Evolutionary conservation across 2,888 invertebrate genomes (phyloP).

Genomic region (Venusia cambrica): DNA sequence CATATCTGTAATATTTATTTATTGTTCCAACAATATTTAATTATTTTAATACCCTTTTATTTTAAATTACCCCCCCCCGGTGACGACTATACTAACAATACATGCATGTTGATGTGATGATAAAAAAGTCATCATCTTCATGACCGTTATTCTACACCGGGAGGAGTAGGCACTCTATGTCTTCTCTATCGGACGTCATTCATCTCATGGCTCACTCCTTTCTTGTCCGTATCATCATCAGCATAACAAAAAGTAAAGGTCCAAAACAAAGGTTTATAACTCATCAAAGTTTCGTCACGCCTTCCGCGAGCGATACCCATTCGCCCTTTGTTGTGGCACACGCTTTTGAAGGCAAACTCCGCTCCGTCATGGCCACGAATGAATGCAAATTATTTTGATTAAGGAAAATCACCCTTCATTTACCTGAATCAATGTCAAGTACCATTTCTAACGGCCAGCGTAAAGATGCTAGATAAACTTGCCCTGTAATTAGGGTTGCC

Average conservation of each 20-base stretch:
- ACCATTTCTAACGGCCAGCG: constrained; percentile 24
- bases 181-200: no score
- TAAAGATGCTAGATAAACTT: constrained; percentile 20
- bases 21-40: no score
- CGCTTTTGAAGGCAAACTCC: constrained; percentile 36
- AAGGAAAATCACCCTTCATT: constrained; percentile 46
- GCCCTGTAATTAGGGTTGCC: constrained; percentile 27
- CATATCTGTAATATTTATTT: no score
- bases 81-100: no score
- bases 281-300: constrained; percentile 31
- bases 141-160: no score
- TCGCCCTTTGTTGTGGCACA: constrained; percentile 31
- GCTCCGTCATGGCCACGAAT: constrained; percentile 36
- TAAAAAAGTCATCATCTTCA: no score
- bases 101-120: no score
- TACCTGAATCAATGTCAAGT: constrained; percentile 38
- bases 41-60: no score
- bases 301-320: constrained; percentile 27
- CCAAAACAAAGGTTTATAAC: constrained; percentile 22
- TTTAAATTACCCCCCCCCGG: no score
- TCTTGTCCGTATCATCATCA: constrained; percentile 9
- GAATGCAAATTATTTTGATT: constrained; percentile 46
- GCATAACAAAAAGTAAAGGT: constrained; percentile 12
- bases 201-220: no score
- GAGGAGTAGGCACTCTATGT: no score